Percentiles rank a stretch among this genome's conserved stretches.
These are phyloP conservation scores for Papilio gigon DNA, from an alignment of 2,888 invertebrate species.

Conservation along the genomic window DNA sequence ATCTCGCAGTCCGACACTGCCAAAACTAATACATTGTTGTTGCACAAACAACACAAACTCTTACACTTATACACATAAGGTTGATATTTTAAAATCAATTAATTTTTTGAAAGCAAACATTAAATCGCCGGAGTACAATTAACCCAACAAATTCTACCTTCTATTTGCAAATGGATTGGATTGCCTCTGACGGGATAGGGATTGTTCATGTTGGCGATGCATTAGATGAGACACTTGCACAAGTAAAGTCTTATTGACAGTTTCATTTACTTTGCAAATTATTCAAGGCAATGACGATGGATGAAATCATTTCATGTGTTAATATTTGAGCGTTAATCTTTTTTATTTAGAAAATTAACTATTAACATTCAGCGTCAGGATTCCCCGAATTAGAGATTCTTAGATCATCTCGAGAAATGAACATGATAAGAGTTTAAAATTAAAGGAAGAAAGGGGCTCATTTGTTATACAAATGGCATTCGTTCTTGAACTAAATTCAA, in stretches of 20 bases:
- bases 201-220: constrained; percentile 57
- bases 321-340: not conserved
- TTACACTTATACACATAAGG: constrained; percentile 39
- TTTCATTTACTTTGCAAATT: not conserved
- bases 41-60: constrained; percentile 15
- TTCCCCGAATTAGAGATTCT: not conserved
- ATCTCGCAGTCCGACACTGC: constrained; percentile 64
- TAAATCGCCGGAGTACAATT: constrained; percentile 64
- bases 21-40: constrained; percentile 47
- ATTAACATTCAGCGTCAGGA: not conserved
- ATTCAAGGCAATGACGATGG: no score
- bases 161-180: constrained; percentile 79
- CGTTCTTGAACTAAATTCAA: no score
- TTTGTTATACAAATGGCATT: no score
- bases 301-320: not conserved
- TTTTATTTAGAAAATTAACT: not conserved
- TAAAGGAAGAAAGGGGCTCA: not conserved
- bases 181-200: constrained; percentile 64
- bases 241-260: constrained; percentile 26
- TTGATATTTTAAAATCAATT: constrained; percentile 42
- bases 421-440: not conserved
- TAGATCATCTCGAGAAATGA: not conserved
- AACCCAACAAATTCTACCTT: constrained; percentile 69
- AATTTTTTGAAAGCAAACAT: constrained; percentile 30
- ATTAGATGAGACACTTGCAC: constrained; percentile 30